These are phyloP conservation scores for Lissocephala sabroskyi DNA, from an alignment of 2,888 invertebrate species.

Conservation along the genomic window DNA sequence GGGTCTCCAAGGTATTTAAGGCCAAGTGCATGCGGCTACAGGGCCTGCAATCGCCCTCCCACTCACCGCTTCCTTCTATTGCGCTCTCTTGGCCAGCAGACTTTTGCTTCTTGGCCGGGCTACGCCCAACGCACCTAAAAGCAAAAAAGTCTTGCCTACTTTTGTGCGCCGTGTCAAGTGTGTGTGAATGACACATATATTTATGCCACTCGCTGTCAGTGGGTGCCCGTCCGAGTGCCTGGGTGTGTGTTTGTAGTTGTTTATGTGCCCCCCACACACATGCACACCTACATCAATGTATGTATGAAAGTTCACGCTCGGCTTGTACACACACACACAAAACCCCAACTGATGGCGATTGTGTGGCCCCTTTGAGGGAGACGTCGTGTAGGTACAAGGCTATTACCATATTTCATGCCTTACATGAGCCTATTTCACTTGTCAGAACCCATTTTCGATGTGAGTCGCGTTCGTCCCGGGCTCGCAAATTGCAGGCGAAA, in stretches of 20 bases:
- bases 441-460: constrained; percentile 33
- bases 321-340: constrained; percentile 12
- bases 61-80: no score
- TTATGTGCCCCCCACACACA: constrained; percentile 6
- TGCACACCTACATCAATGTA: constrained; percentile 8
- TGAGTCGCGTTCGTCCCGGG: constrained; percentile 4
- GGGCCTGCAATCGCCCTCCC: no score
- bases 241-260: constrained; percentile 27
- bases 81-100: no score
- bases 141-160: constrained; percentile 31
- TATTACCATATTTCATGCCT: constrained; percentile 60
- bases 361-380: background rate
- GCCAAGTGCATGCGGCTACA: constrained; percentile 11
- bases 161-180: constrained; percentile 24
- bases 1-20: constrained; percentile 35
- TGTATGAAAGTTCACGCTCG: constrained; percentile 30
- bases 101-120: no score
- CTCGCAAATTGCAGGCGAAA: constrained; percentile 7
- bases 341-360: no score
- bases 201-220: constrained; percentile 4
- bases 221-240: background rate
- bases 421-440: constrained; percentile 45
- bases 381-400: constrained; percentile 13
- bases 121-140: background rate
- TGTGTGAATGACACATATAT: constrained; percentile 9